phyloP scores from a whole-genome alignment of 2,797 vertebrate genomes.

The Coregonus suidteri region DNA sequence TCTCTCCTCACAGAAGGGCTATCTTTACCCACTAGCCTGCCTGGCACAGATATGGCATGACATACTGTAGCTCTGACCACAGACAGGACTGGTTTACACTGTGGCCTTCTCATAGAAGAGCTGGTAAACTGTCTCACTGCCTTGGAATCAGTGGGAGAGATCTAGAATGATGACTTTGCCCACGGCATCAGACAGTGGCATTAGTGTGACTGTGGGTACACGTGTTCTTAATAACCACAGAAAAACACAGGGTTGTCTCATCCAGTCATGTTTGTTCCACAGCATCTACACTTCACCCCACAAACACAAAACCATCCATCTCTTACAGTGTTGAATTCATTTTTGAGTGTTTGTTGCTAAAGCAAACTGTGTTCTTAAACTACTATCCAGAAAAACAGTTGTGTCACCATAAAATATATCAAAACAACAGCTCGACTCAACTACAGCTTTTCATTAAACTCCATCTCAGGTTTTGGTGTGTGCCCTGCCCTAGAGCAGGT shows the following conservation, averaged over 20 bases:
- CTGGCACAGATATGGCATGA: background rate
- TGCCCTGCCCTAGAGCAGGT: conserved; percentile 71
- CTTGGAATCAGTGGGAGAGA: background rate
- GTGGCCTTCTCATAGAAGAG: background rate
- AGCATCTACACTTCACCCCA: too few species aligned
- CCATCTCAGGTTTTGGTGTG: conserved; percentile 80
- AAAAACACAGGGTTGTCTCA: too few species aligned
- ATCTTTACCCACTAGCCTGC: background rate
- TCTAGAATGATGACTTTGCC: background rate
- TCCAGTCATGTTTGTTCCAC: too few species aligned
- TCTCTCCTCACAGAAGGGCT: background rate
- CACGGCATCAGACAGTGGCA: too few species aligned
- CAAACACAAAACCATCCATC: too few species aligned
- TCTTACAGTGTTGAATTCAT: too few species aligned
- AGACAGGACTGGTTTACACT: background rate
- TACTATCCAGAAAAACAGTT: background rate
- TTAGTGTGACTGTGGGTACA: too few species aligned
- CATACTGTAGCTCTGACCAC: background rate
- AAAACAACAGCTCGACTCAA: conserved; percentile 30
- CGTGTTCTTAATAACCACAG: too few species aligned
- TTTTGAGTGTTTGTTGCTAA: too few species aligned
- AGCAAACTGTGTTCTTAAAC: background rate
- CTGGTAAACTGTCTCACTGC: background rate
- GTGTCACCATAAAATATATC: conserved; percentile 15
- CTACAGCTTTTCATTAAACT: conserved; percentile 56